Conservation (phyloP, 2,888 invertebrate species). For the Digitonthophagus gazella region DNA sequence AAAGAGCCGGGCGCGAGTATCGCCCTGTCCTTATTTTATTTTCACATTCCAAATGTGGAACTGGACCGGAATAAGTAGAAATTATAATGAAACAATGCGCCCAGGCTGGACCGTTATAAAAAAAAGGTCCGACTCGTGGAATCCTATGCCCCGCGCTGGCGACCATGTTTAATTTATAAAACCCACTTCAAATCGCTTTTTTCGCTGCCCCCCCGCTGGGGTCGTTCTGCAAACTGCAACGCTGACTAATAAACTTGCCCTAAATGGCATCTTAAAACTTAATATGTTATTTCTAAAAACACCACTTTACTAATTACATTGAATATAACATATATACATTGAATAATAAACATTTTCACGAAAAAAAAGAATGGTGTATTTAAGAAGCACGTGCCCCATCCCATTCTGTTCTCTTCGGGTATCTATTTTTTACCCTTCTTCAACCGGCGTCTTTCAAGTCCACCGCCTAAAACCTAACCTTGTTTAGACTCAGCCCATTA, state of each 20-base stretch:
- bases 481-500: neutral
- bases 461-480: neutral
- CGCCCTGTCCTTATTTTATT: conserved; percentile 11
- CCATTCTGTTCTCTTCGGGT: neutral
- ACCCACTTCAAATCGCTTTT: neutral
- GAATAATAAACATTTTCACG: neutral
- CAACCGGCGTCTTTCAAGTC: neutral
- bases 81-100: conserved; percentile 11
- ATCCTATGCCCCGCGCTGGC: neutral
- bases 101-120: neutral
- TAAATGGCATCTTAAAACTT: neutral
- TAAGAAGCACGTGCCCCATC: no score
- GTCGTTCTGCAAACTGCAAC: neutral
- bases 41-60: conserved; percentile 13
- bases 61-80: conserved; percentile 11
- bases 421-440: neutral
- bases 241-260: neutral
- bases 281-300: neutral
- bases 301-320: no score
- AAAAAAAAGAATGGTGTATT: no score
- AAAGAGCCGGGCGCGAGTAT: conserved; percentile 7
- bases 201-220: neutral
- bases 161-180: neutral
- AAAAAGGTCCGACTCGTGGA: neutral
- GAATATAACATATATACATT: no score